Evolutionary conservation across 2,888 invertebrate genomes (phyloP), one percentile per base, ranked within the genome.

Genomic region (Trissolcus brochymenae): DNA sequence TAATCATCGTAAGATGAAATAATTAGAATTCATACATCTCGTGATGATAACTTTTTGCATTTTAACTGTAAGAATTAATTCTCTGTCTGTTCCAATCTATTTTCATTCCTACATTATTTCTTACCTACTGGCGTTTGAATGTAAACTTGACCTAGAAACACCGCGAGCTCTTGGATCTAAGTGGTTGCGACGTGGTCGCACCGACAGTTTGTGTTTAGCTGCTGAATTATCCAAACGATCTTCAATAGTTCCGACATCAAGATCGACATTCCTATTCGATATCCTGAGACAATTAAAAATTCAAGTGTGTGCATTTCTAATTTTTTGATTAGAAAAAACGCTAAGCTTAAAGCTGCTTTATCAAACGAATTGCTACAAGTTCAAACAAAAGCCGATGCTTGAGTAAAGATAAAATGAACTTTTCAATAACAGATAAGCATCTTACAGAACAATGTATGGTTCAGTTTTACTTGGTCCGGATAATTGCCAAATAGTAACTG

Each of bases 161-260:
- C 76, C 68, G 65, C 86, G 81, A 61, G 87, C 84, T 85, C 92
- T 90, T 29, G 91, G 90, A 85, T 91, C 91, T 50, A 90, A 87
- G 84, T 94, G 92, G 81, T 92, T 94, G 86, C 93, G 92, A 89
- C 92, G 92, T 6, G 95, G 95, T 86, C 93, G 91, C 14, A 95
- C 92, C 0, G 94, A 92, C 65, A 94, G 88, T 89, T 94, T 95
- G 90, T 95, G 95, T 84, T 91, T 92, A 14, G 95, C 95, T 0
- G 94, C 94, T 6, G 94, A 91, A 80, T 91, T 92, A 90, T 95
- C 95, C 89, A 95, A 90, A 55, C 94, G 91, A 56, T 89, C 87
- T 80, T 90, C 90, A 80, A 91, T 91, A 68, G 90, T 87, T 16
- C 90, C 90, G 81, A 92, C 88, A 85, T 94, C 93, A 86, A 94